Evolutionary conservation across 2,797 vertebrate species (phyloP), one percentile per base, ranked within the genome.

Genomic region (Acanthornis magna): DNA sequence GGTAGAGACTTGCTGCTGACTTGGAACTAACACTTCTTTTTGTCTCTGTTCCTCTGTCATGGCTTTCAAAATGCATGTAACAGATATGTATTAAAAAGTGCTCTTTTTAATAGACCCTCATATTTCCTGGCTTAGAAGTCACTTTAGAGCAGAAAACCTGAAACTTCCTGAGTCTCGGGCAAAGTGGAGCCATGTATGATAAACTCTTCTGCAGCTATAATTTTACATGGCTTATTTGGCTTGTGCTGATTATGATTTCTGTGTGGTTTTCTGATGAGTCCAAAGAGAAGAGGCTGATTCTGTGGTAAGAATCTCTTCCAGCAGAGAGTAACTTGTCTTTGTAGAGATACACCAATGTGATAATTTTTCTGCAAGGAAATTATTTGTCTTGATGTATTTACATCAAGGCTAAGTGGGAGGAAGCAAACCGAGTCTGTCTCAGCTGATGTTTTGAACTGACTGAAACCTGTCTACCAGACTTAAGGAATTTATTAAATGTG

Each of bases 381-480:
- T 13, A 14, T 91, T 93, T 93, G 13, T 51, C 67, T 74, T 43
- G 13, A 23, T 84, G 29, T 66, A 88, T 89, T 90, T 88, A 53
- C 70, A 67, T 73, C 73, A 63, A 34, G 71, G 29, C 32, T 85
- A 43, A 86, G 55, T 73, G 53, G 50, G 51, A 93, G 57, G 75
- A 93, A 96, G 30, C 26, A 84, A 95, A 91, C n/a, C 1, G 13
- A 87, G 26, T 58, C 53, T 61, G 42, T 70, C 62, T 93, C 82
- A 95, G 85, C 58, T 90, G 85, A 92, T 3, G 0, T 50, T 88
- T 81, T 83, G 54, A 80, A 32, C 55, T 61, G 54, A 66, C 51
- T 90, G 91, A 86, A 88, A 75, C 60, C 54, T 90, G 77, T 71
- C 88, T 61, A 47, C 73, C 89, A 90, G 83, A 88, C 83, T 90